Conservation (phyloP, 2,113 vertebrate genomes). For the Caranx ignobilis region DNA sequence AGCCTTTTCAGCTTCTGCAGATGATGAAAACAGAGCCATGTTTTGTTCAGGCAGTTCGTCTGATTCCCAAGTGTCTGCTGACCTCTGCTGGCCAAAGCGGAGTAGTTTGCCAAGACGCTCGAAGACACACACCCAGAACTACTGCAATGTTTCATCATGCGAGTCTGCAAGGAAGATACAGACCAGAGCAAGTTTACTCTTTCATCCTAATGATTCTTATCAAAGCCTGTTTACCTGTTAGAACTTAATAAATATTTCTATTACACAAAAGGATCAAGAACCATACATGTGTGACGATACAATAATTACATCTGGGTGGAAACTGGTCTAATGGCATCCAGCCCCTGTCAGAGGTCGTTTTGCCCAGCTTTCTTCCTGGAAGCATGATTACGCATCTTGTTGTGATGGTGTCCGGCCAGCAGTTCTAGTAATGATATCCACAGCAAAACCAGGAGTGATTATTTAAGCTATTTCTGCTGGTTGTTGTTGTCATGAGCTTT, state of each 20-base stretch:
- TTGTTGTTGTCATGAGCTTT: constrained; percentile 68
- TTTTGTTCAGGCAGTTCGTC: not conserved
- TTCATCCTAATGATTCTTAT: not conserved
- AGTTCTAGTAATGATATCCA: constrained; percentile 63
- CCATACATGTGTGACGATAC: not conserved
- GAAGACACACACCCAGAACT: not conserved
- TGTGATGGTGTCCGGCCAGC: constrained; percentile 44
- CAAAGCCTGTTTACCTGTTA: not conserved
- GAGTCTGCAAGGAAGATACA: not conserved
- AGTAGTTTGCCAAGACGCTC: not conserved
- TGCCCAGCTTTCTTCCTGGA: constrained; percentile 62
- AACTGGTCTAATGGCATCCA: constrained; percentile 28
- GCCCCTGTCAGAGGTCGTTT: constrained; percentile 28
- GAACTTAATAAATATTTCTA: not conserved
- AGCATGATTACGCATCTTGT: constrained; percentile 56
- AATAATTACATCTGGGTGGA: constrained; percentile 23
- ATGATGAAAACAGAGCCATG: not conserved
- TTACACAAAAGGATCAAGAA: not conserved
- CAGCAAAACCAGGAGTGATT: constrained; percentile 49
- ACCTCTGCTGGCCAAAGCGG: constrained; percentile 67
- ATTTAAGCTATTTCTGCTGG: constrained; percentile 54
- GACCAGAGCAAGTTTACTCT: not conserved
- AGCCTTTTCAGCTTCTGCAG: not conserved
- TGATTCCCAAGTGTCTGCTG: constrained; percentile 58
- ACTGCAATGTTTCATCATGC: too few species aligned